Evolutionary conservation across 1,140 invertebrate genomes (phyloP).

Genomic region (Drosophila micromelanica): DNA sequence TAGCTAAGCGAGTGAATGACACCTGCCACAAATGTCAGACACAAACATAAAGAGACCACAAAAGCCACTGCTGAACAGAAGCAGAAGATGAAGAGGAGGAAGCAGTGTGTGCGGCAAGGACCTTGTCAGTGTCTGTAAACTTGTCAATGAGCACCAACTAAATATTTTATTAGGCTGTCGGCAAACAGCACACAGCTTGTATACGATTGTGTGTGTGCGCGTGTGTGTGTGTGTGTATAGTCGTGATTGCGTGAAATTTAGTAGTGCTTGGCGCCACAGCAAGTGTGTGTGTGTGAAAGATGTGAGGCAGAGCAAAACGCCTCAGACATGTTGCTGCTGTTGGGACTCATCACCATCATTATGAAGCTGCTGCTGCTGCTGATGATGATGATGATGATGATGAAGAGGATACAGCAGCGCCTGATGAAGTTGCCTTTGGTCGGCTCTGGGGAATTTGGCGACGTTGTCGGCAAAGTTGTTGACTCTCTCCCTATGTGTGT

Average conservation of each 20-base stretch:
- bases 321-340: constrained; percentile 72
- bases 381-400: constrained; percentile 31
- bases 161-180: constrained; percentile 83
- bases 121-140: constrained; percentile 76
- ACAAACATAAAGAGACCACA: constrained; percentile 68
- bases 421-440: constrained; percentile 63
- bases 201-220: constrained; percentile 25
- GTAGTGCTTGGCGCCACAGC: constrained; percentile 50
- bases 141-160: constrained; percentile 83
- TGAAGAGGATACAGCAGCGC: constrained; percentile 30
- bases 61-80: constrained; percentile 29
- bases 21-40: constrained; percentile 55
- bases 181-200: constrained; percentile 28
- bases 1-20: constrained; percentile 49
- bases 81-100: neutral
- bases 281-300: constrained; percentile 26
- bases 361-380: constrained; percentile 37
- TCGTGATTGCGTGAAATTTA: constrained; percentile 82
- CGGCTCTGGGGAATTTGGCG: constrained; percentile 58
- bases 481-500: constrained; percentile 25
- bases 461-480: constrained; percentile 74
- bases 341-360: constrained; percentile 64
- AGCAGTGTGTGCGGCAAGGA: constrained; percentile 28
- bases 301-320: constrained; percentile 40
- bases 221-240: constrained; percentile 55